A percentile compares a stretch with the other conserved stretches of the same genome.
Evolutionary conservation across 2,113 vertebrate genomes (phyloP).

Genomic region (Datnioides undecimradiatus): DNA sequence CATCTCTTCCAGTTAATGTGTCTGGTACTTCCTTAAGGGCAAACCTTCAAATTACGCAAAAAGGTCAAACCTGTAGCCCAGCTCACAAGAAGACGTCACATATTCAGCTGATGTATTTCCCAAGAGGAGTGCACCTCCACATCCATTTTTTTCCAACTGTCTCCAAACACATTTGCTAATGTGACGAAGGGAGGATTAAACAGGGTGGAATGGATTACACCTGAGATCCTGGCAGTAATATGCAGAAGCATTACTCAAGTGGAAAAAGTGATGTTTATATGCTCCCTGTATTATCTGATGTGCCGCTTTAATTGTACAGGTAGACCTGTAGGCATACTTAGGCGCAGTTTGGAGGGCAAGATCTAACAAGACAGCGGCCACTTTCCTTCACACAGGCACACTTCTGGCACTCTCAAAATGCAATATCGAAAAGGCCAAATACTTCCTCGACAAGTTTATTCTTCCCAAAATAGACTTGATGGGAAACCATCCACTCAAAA

Average conservation of each 20-base stretch:
- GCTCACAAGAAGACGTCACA: neutral
- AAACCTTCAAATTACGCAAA: neutral
- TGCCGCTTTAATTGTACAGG: conserved; percentile 69
- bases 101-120: conserved; percentile 8
- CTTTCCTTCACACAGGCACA: conserved; percentile 55
- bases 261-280: conserved; percentile 72
- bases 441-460: conserved; percentile 55
- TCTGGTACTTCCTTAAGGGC: conserved; percentile 34
- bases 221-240: conserved; percentile 38
- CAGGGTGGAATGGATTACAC: conserved; percentile 46
- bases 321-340: conserved; percentile 52
- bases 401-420: conserved; percentile 47
- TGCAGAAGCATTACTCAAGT: conserved; percentile 52
- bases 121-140: neutral
- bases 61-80: neutral
- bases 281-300: conserved; percentile 65
- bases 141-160: conserved; percentile 16
- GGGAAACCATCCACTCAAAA: conserved; percentile 50
- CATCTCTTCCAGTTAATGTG: conserved; percentile 29
- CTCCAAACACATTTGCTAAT: conserved; percentile 20
- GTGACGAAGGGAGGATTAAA: conserved; percentile 43
- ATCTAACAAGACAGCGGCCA: conserved; percentile 71
- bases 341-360: conserved; percentile 67
- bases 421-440: conserved; percentile 51
- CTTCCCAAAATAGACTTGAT: conserved; percentile 57